These are phyloP conservation scores for Apogon hyalosoma DNA, from an alignment of 2,797 vertebrate species.

Conservation along the genomic window DNA sequence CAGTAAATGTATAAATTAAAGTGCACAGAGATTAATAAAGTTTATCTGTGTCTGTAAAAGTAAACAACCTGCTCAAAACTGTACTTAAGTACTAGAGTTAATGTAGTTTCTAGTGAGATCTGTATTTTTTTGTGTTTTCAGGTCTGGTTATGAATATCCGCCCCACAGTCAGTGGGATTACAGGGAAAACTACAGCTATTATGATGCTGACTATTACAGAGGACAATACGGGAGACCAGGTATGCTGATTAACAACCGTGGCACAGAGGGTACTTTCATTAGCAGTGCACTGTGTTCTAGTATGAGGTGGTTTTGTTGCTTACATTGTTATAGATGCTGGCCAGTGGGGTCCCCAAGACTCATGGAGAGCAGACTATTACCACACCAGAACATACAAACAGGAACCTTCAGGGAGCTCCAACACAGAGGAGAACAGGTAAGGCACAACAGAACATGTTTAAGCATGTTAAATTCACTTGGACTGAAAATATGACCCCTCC, in stretches of 20 bases:
- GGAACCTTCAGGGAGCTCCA: constrained; percentile 51
- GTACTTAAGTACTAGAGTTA: too few species aligned
- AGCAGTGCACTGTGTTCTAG: background rate
- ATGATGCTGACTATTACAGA: constrained; percentile 72
- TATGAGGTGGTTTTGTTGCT: background rate
- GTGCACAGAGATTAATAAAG: too few species aligned
- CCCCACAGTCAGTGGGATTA: constrained; percentile 74
- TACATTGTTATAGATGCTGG: constrained; percentile 55
- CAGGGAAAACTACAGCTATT: constrained; percentile 75
- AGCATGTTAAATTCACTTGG: too few species aligned
- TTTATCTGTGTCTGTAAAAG: too few species aligned
- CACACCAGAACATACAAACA: constrained; percentile 45
- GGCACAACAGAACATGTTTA: background rate
- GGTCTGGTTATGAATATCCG: constrained; percentile 82
- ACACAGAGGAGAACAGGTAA: constrained; percentile 73
- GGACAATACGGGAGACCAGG: constrained; percentile 69
- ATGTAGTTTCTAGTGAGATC: too few species aligned
- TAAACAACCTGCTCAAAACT: too few species aligned
- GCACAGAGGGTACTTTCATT: background rate
- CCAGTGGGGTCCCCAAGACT: constrained; percentile 63
- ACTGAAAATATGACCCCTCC: too few species aligned
- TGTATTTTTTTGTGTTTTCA: constrained; percentile 63
- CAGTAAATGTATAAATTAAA: too few species aligned
- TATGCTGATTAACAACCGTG: constrained; percentile 37
- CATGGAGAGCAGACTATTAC: constrained; percentile 46